Evolutionary conservation across 2,797 vertebrate species (phyloP).

Genomic region (Avahi laniger): DNA sequence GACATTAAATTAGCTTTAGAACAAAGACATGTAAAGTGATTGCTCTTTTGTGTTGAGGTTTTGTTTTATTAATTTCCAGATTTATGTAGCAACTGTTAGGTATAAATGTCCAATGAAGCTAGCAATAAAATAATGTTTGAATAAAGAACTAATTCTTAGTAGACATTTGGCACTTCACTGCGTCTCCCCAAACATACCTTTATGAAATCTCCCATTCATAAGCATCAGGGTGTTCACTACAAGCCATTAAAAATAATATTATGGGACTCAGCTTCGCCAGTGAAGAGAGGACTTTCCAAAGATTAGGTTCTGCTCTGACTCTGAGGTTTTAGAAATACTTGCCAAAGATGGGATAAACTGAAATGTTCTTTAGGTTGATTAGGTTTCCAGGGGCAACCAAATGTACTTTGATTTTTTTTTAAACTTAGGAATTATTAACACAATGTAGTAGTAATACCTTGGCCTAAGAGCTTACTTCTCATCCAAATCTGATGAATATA

Average conservation of each 20-base stretch:
- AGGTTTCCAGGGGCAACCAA: slow-evolving; percentile 19
- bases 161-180: slow-evolving; percentile 7
- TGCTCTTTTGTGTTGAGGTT: slow-evolving; percentile 45
- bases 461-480: slow-evolving; percentile 30
- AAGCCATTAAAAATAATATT: slow-evolving; percentile 47
- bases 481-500: slow-evolving; percentile 36
- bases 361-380: not conserved
- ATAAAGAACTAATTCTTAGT: slow-evolving; percentile 63
- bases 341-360: slow-evolving; percentile 1
- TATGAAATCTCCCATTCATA: slow-evolving; percentile 69
- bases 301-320: not conserved
- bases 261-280: not conserved
- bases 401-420: not conserved
- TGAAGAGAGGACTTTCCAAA: slow-evolving; percentile 11
- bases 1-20: slow-evolving; percentile 63
- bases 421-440: not conserved
- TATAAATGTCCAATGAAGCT: slow-evolving; percentile 63
- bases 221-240: slow-evolving; percentile 33
- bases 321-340: slow-evolving; percentile 43
- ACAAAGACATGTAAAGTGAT: slow-evolving; percentile 49
- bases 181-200: slow-evolving; percentile 38
- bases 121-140: slow-evolving; percentile 67
- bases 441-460: not conserved
- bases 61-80: slow-evolving; percentile 67
- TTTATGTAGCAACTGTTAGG: slow-evolving; percentile 57